Evolutionary conservation across 2,888 invertebrate species (phyloP).

Genomic region (Athetis lepigone): DNA sequence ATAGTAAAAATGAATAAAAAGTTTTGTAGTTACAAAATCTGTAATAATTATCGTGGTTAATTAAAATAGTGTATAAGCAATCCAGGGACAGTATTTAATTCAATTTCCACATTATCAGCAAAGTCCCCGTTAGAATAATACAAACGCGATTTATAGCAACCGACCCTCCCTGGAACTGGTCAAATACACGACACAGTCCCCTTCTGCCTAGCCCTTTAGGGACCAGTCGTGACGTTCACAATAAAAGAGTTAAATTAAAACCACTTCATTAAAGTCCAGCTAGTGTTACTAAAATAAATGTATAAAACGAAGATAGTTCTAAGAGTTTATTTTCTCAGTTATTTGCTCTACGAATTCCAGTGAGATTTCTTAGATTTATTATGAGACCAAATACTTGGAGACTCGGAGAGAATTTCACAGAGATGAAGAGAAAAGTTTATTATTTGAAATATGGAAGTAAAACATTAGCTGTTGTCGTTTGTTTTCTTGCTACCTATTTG

Average conservation of each 20-base stretch:
- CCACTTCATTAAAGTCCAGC: conserved; percentile 20
- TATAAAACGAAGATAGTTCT: conserved; percentile 24
- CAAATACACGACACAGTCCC: conserved; percentile 33
- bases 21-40: too few relatives aligned
- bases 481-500: conserved; percentile 2
- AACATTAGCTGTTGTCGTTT: conserved; percentile 13
- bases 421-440: conserved; percentile 39
- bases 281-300: conserved; percentile 26
- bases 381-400: conserved; percentile 42
- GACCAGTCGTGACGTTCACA: conserved; percentile 11
- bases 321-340: conserved; percentile 39
- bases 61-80: background rate
- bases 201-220: conserved; percentile 14
- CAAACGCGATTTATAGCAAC: conserved; percentile 9
- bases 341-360: conserved; percentile 43
- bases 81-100: background rate
- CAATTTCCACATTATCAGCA: background rate
- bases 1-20: too few relatives aligned
- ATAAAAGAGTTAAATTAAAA: conserved; percentile 37
- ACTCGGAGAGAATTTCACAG: conserved; percentile 4
- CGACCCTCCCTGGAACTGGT: conserved; percentile 23
- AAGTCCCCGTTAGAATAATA: background rate
- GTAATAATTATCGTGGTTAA: too few relatives aligned
- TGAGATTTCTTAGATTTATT: conserved; percentile 44
- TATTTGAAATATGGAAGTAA: conserved; percentile 29